Conservation (phyloP, 2,113 vertebrate genomes). For the Perccottus glenii region DNA sequence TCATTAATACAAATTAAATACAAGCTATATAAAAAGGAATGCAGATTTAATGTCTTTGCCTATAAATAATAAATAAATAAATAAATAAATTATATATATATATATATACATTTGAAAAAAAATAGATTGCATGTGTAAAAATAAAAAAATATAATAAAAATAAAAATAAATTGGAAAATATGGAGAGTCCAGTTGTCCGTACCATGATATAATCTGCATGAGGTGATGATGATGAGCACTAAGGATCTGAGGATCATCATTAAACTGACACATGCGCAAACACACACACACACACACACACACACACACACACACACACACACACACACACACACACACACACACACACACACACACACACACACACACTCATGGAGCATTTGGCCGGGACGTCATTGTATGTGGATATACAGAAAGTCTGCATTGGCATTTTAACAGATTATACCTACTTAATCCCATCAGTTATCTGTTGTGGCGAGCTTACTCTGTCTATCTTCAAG, state of each 20-base stretch:
- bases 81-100: no score
- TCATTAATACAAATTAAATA: no score
- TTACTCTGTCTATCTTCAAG: conserved; percentile 64
- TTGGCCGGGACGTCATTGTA: conserved; percentile 41
- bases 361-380: conserved; percentile 21
- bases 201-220: conserved; percentile 37
- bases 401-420: conserved; percentile 54
- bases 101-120: no score
- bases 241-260: conserved; percentile 39
- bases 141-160: no score
- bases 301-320: conserved; percentile 3
- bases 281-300: conserved; percentile 1
- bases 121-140: background rate
- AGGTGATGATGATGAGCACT: conserved; percentile 40
- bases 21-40: no score
- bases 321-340: conserved; percentile 5
- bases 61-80: no score
- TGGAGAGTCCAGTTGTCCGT: conserved; percentile 5
- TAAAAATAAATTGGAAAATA: no score
- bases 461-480: conserved; percentile 61
- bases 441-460: conserved; percentile 81
- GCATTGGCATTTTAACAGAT: conserved; percentile 69
- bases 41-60: no score
- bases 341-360: conserved; percentile 1
- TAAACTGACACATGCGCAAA: conserved; percentile 33